Evolutionary conservation across 2,113 vertebrate species (phyloP), one percentile per base, ranked within the genome.

Genomic region (pig (Sus scrofa)): DNA sequence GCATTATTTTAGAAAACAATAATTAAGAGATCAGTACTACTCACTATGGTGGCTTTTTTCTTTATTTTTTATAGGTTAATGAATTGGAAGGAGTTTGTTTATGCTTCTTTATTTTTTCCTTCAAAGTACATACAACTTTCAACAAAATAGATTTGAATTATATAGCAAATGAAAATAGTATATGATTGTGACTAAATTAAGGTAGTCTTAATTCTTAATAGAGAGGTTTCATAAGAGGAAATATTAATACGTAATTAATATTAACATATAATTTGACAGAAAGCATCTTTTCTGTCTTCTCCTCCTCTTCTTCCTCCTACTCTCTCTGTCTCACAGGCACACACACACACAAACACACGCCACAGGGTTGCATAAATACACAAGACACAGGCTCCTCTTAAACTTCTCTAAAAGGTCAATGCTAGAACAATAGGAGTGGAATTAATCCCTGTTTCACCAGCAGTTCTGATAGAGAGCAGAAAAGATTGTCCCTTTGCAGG

Each of bases 1-100:
- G 86, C 73, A 63, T 54, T 75, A 56, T 96, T 95, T 82, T 88
- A 88, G 87, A 98, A 98, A 98, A 73, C 89, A 89, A 92, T 96
- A 96, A 95, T 96, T 97, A 97, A 67, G 56, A 94, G 52, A 94
- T 96, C 94, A 96, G 78, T 91, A 65, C 15, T 56, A 62, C 62
- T 97, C 30, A n/a, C 7, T 63, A 6, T 90, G 54, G 86, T 88
- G 65, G 14, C 34, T 86, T 93, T 79, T 26, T 19, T 30, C 20
- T 77, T 65, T 56, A 62, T 13, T 54, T 86, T 97, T 94, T 90
- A 91, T 97, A 89, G 70, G 93, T 96, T 95, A 97, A 84, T n/a
- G 86, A 90, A 83, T 73, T 37, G 75, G 27, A 93, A 86, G 74
- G 6, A 58, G 7, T 95, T 96, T 97, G 27, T 63, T 96, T 30